Base-by-base conservation (phyloP, 2,113 vertebrate genomes). In the Cinclus mexicanus region DNA sequence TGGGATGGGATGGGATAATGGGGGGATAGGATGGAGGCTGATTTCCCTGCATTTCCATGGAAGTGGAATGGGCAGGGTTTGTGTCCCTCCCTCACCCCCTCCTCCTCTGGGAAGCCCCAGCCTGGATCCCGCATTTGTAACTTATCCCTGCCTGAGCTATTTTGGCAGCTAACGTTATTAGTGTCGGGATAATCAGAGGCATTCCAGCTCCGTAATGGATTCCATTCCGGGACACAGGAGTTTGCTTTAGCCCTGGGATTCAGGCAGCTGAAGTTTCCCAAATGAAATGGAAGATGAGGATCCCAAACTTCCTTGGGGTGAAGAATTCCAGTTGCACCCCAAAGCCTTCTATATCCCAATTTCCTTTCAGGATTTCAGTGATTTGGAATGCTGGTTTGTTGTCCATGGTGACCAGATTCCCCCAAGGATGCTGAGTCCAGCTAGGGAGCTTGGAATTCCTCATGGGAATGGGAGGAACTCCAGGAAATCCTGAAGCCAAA, bases 201-300 rank as follows among this genome's bases (percentile, higher is more conserved):
- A 90, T 94, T 96, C 93, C 94, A 92, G 74, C 86, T 75, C 16
- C 0, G 65, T 81, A 79, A 95, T 72, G 92, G 92, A 93, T 94
- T 91, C 94, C 92, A 60, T 90, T 57, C 86, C 42, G 17, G 85
- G 94, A 92, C 70, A 82, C 82, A 64, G 56, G 82, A 93, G 61
- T 85, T 93, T 88, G 91, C 57, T 75, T 75, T 68, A 68, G 95
- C 94, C 89, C 85, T 88, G 95, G 86, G 91, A 93, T 95, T 94
- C 29, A 41, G 79, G 77, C 89, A 90, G 86, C 86, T 95, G 44
- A 80, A 88, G 49, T 94, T 94, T 94, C 93, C 79, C 93, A 31
- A 59, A 42, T 7, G 81, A 91, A 95, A 88, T 83, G 94, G 80
- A 67, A 95, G 83, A 83, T 77, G 86, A 88, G 82, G 93, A 95